Conservation (phyloP, 2,797 vertebrate species). For the Hypotaenidia philippensis region DNA sequence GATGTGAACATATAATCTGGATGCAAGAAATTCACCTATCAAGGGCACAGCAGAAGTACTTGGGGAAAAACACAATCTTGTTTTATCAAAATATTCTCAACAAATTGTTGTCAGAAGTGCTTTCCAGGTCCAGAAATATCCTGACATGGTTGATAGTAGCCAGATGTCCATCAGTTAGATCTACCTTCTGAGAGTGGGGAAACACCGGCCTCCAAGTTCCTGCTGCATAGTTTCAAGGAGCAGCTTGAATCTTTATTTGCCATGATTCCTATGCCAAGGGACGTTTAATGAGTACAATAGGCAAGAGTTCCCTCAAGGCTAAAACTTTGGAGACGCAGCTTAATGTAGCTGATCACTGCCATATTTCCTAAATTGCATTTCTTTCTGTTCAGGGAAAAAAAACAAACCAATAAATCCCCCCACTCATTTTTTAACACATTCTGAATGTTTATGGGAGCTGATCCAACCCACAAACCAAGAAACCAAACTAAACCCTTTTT, state of each 20-base stretch:
- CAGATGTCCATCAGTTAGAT: neutral
- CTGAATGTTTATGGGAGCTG: neutral
- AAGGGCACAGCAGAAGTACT: neutral
- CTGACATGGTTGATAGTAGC: neutral
- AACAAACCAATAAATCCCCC: too few relatives aligned
- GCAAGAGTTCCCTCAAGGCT: neutral
- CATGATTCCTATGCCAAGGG: neutral
- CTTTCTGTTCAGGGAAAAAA: neutral
- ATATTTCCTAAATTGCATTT: neutral
- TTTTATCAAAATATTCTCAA: neutral
- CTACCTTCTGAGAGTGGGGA: neutral
- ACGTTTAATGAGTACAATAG: neutral
- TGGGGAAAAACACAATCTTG: neutral
- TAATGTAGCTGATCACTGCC: neutral
- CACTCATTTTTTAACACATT: neutral
- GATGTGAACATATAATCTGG: neutral
- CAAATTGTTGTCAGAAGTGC: neutral
- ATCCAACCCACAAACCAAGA: neutral
- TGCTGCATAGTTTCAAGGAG: neutral
- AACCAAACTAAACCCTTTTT: neutral
- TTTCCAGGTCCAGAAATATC: neutral
- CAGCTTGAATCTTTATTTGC: neutral
- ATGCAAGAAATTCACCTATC: neutral
- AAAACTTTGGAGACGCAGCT: too few relatives aligned
- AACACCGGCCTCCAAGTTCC: neutral